Percentiles rank a stretch among this genome's conserved stretches.
Conservation (phyloP, 2,113 vertebrate genomes). For the Sphaerodactylus townsendi region DNA sequence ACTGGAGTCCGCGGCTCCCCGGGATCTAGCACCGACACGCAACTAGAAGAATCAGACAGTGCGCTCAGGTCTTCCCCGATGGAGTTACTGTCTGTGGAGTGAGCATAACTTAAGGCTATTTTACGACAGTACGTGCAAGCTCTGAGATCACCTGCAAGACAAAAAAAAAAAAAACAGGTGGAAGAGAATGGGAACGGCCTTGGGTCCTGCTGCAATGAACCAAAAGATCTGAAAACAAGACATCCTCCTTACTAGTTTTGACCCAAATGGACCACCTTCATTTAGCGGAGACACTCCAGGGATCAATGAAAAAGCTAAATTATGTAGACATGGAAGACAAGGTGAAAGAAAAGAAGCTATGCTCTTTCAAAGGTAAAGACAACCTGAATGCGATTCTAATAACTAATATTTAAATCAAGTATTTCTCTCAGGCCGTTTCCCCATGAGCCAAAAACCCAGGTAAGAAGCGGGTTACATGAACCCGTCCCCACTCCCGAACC, state of each 20-base stretch:
- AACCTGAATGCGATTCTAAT: no score
- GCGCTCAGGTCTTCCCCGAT: slow-evolving; percentile 93
- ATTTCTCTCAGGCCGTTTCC: no score
- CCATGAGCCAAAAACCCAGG: no score
- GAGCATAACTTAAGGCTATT: slow-evolving; percentile 93
- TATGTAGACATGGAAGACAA: neutral
- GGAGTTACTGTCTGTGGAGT: slow-evolving; percentile 91
- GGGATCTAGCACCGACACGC: slow-evolving; percentile 87
- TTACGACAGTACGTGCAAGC: slow-evolving; percentile 98
- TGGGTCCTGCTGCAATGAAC: neutral
- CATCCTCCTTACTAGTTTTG: neutral
- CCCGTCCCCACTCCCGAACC: no score
- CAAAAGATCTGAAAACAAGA: neutral
- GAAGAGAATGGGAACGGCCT: slow-evolving; percentile 6
- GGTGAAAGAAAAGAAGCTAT: neutral
- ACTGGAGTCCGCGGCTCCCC: slow-evolving; percentile 92
- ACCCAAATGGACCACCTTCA: neutral
- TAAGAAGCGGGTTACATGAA: no score
- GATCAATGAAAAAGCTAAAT: neutral
- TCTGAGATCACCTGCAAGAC: slow-evolving; percentile 87
- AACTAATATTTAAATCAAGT: no score
- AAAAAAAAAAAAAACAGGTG: no score
- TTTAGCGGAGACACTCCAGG: no score
- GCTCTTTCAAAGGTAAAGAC: neutral
- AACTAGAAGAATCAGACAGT: slow-evolving; percentile 87